Conservation (phyloP, 2,113 vertebrate genomes). For the Percina caprodes region DNA sequence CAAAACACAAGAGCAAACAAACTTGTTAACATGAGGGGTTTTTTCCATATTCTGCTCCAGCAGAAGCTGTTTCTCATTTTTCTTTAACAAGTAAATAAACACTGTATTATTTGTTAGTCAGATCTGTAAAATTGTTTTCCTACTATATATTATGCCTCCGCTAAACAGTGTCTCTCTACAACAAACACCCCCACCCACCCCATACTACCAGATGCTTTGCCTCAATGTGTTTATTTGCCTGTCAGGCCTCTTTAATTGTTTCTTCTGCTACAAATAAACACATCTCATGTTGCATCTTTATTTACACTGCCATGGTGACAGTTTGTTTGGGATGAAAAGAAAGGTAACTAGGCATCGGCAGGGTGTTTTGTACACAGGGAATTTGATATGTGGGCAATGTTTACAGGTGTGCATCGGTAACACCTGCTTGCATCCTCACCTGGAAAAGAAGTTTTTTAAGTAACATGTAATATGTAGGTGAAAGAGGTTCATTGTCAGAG, state of each 20-base stretch:
- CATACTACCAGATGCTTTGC: slow-evolving; percentile 55
- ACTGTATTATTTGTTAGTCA: slow-evolving; percentile 44
- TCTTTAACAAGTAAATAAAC: slow-evolving; percentile 35
- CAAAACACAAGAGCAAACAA: slow-evolving; percentile 55
- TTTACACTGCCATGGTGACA: slow-evolving; percentile 67
- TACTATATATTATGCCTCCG: background rate
- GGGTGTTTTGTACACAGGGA: slow-evolving; percentile 57
- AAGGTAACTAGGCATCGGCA: slow-evolving; percentile 22
- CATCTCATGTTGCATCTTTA: slow-evolving; percentile 77
- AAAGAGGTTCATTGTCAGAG: slow-evolving; percentile 4
- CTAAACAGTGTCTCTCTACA: background rate
- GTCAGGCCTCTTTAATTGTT: slow-evolving; percentile 75
- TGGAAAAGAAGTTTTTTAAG: slow-evolving; percentile 42
- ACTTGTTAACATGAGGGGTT: slow-evolving; percentile 24
- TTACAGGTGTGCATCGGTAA: slow-evolving; percentile 73
- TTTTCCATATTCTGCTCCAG: slow-evolving; percentile 12
- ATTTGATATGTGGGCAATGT: slow-evolving; percentile 54
- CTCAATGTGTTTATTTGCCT: slow-evolving; percentile 71
- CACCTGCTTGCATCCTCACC: slow-evolving; percentile 68
- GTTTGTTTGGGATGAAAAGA: slow-evolving; percentile 58
- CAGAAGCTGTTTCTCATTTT: slow-evolving; percentile 13
- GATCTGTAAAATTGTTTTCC: slow-evolving; percentile 40
- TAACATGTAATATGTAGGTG: slow-evolving; percentile 49
- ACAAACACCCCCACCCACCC: slow-evolving; percentile 18
- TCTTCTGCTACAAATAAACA: slow-evolving; percentile 73